Conservation (phyloP, 2,888 invertebrate genomes). For the Alentia gelatinosa region DNA sequence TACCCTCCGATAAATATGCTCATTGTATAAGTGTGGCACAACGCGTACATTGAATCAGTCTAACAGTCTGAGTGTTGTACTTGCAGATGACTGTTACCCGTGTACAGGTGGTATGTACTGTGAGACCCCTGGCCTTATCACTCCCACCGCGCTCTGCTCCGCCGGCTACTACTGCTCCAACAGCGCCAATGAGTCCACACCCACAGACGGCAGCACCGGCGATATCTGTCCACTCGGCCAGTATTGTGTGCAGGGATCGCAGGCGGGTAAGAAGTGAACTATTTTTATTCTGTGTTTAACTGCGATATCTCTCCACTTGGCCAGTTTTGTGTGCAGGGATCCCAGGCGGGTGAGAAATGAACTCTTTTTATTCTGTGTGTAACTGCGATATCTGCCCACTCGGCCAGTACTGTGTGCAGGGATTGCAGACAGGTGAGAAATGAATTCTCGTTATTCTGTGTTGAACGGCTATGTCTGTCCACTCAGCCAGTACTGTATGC, state of each 20-base stretch:
- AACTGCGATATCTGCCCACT: background rate
- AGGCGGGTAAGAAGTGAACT: background rate
- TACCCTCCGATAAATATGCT: background rate
- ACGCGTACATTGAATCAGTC: no score
- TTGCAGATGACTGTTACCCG: slow-evolving; percentile 70
- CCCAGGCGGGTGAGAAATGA: background rate
- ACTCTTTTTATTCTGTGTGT: no score
- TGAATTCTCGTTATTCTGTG: background rate
- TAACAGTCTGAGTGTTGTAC: no score
- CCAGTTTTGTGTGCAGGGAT: background rate
- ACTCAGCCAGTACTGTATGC: background rate
- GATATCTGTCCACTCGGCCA: slow-evolving; percentile 73
- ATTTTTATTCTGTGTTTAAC: no score
- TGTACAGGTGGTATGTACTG: slow-evolving; percentile 75
- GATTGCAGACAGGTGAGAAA: slow-evolving; percentile 62
- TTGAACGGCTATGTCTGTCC: no score
- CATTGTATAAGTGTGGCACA: no score
- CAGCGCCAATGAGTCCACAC: slow-evolving; percentile 71
- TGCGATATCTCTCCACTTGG: background rate
- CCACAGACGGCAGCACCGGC: slow-evolving; percentile 75
- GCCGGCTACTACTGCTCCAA: slow-evolving; percentile 74
- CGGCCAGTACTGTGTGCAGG: slow-evolving; percentile 70
- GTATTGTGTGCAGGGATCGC: slow-evolving; percentile 72
- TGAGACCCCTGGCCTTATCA: slow-evolving; percentile 71
- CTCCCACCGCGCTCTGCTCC: slow-evolving; percentile 71